phyloP scores from a whole-genome alignment of 2,113 vertebrate species.

The Abramis brama region DNA sequence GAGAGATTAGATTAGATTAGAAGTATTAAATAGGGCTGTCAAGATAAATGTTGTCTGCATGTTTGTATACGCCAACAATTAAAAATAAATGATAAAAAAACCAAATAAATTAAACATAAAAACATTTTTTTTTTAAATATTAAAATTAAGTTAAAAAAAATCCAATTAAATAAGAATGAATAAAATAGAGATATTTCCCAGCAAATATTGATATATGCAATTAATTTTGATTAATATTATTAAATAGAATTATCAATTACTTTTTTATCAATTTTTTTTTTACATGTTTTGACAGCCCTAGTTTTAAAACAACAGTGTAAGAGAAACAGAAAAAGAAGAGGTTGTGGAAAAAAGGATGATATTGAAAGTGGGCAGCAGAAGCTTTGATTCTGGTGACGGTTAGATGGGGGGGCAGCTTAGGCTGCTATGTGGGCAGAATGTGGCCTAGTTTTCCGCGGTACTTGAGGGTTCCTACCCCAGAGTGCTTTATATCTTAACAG shows the following conservation, averaged over 20 bases:
- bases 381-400: conserved; percentile 69
- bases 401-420: conserved; percentile 63
- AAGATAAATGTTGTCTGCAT: not conserved
- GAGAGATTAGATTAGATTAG: conserved; percentile 11
- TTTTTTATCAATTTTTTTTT: not conserved
- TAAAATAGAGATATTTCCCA: not conserved
- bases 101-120: not conserved
- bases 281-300: conserved; percentile 4
- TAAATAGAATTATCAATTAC: not conserved
- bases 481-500: conserved; percentile 80
- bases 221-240: not conserved
- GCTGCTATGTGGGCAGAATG: conserved; percentile 64
- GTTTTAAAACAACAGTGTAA: not conserved
- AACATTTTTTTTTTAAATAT: not conserved
- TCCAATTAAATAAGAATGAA: not conserved
- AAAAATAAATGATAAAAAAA: not conserved
- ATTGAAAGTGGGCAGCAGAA: conserved; percentile 69
- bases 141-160: no score
- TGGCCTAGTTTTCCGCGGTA: not conserved
- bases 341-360: conserved; percentile 61
- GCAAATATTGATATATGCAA: not conserved
- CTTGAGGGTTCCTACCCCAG: conserved; percentile 69
- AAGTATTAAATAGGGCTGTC: not conserved
- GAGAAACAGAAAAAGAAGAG: not conserved
- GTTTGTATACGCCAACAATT: not conserved